Evolutionary conservation across 2,888 invertebrate genomes (phyloP).

Genomic region (Cerceris rybyensis): DNA sequence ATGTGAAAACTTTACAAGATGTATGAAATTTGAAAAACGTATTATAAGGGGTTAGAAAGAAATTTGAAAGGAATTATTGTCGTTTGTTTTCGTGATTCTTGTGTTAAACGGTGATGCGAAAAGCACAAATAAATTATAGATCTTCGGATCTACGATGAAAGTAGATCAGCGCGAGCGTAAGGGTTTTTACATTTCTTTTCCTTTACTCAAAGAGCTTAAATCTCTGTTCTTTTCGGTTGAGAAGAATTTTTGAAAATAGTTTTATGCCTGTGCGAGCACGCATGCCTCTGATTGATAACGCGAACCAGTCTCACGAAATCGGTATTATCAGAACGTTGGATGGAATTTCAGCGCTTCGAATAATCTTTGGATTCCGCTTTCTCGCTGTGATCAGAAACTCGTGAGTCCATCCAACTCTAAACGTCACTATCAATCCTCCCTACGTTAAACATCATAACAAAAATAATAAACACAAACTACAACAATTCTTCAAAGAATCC

Average conservation of each 20-base stretch:
- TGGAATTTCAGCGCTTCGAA: constrained; percentile 16
- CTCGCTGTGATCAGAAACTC: neutral
- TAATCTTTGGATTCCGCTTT: constrained; percentile 11
- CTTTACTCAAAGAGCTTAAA: too few relatives aligned
- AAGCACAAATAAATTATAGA: too few relatives aligned
- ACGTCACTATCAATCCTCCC: too few relatives aligned
- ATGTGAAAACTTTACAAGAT: too few relatives aligned
- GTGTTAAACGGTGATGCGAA: too few relatives aligned
- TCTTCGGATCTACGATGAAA: too few relatives aligned
- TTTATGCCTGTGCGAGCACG: neutral
- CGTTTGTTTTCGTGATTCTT: neutral
- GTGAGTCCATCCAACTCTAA: neutral
- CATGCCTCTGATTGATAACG: neutral
- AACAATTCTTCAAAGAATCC: too few relatives aligned
- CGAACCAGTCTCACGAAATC: neutral
- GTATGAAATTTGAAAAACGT: too few relatives aligned
- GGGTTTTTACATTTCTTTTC: too few relatives aligned
- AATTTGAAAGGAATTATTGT: neutral
- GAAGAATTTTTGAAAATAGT: neutral
- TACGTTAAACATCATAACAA: neutral
- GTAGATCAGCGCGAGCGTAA: too few relatives aligned
- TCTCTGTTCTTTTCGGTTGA: neutral
- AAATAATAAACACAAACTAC: neutral
- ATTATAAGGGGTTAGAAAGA: neutral
- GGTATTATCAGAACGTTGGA: constrained; percentile 6